A percentile compares a stretch with the other conserved stretches of the same genome.
phyloP scores from a whole-genome alignment of 1,140 invertebrate genomes.

The Calephelis nemesis region DNA sequence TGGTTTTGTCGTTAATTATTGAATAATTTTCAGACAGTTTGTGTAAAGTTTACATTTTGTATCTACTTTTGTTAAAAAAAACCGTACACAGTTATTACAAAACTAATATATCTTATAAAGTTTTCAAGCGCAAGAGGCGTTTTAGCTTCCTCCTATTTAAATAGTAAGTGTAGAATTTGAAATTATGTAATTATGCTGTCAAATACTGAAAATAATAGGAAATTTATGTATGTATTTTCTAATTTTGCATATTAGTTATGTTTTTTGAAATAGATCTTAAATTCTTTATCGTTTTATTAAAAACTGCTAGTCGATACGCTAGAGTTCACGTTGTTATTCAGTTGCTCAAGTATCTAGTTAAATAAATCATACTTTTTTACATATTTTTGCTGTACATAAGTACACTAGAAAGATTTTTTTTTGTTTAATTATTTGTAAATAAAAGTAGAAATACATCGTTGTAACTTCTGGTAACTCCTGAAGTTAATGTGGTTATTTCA shows the following conservation, averaged over 20 bases:
- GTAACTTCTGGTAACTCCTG: no score
- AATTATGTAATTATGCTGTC: not conserved
- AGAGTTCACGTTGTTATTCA: slow-evolving; percentile 1
- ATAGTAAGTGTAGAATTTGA: not conserved
- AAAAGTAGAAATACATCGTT: no score
- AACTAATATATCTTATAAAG: not conserved
- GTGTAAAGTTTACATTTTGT: not conserved
- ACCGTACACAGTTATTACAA: not conserved
- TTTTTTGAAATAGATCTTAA: not conserved
- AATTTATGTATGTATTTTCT: not conserved
- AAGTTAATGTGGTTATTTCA: no score
- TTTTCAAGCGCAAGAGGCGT: slow-evolving; percentile 1
- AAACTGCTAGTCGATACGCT: not conserved
- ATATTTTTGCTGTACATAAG: not conserved
- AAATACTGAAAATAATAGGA: not conserved
- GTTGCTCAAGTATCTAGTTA: no score
- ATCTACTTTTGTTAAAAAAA: not conserved
- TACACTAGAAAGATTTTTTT: not conserved
- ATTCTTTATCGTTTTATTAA: not conserved
- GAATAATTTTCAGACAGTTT: not conserved
- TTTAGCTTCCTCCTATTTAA: slow-evolving; percentile 1
- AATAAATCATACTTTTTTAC: not conserved
- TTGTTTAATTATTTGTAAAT: no score
- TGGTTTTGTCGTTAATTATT: not conserved
- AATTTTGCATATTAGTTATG: not conserved